These are phyloP conservation scores for Geopemphigus sp. DNA, from an alignment of 1,140 invertebrate species.

Conservation along the genomic window DNA sequence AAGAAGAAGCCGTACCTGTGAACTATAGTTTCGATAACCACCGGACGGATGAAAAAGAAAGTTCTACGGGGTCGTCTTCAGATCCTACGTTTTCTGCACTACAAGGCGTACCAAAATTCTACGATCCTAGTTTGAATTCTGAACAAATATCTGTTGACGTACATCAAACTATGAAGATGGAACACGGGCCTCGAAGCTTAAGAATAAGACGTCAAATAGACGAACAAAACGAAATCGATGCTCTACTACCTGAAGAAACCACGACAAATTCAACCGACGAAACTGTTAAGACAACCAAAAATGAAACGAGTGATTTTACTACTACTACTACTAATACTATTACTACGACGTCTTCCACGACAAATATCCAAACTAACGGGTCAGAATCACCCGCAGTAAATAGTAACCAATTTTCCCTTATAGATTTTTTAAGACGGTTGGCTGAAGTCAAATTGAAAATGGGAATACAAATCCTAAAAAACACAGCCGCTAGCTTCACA, in stretches of 20 bases:
- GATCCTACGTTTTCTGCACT: conserved; percentile 51
- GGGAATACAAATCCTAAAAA: conserved; percentile 58
- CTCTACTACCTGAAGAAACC: conserved; percentile 52
- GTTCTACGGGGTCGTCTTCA: neutral
- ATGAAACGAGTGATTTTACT: neutral
- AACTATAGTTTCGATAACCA: conserved; percentile 31
- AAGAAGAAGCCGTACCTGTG: conserved; percentile 10
- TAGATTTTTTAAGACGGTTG: conserved; percentile 58
- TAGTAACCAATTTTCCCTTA: conserved; percentile 55
- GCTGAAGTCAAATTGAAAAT: conserved; percentile 59
- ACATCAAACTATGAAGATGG: conserved; percentile 55
- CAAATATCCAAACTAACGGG: conserved; percentile 48
- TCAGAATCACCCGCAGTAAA: neutral
- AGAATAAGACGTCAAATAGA: conserved; percentile 52
- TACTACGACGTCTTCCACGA: conserved; percentile 52
- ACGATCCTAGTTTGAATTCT: conserved; percentile 42
- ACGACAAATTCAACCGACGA: neutral
- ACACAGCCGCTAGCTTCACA: conserved; percentile 59
- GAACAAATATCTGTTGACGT: conserved; percentile 49
- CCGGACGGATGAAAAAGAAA: conserved; percentile 18
- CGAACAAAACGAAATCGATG: conserved; percentile 51
- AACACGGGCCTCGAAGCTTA: conserved; percentile 59
- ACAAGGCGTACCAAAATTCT: conserved; percentile 50
- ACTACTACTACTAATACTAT: conserved; percentile 50
- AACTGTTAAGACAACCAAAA: conserved; percentile 28